Evolutionary conservation across 2,888 invertebrate species (phyloP).

Genomic region (Tetragonula carbonaria): DNA sequence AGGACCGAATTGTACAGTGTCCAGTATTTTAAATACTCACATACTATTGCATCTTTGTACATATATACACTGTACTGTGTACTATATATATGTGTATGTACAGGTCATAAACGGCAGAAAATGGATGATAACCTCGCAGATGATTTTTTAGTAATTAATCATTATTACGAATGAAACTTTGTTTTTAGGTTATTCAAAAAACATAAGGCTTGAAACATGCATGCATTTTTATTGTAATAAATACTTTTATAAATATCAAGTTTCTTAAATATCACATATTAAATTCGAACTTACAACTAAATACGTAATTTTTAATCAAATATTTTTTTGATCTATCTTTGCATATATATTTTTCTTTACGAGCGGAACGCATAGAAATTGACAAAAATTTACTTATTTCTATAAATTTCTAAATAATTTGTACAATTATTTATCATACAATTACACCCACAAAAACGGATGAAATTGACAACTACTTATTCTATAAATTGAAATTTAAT

Average conservation of each 20-base stretch:
- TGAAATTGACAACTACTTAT: slow-evolving; percentile 16
- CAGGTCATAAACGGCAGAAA: background rate
- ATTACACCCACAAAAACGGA: slow-evolving; percentile 14
- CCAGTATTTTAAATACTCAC: background rate
- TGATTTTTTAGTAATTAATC: background rate
- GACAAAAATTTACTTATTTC: slow-evolving; percentile 9
- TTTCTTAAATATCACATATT: slow-evolving; percentile 21
- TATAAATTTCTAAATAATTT: slow-evolving; percentile 37
- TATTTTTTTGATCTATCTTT: slow-evolving; percentile 34
- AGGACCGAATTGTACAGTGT: background rate
- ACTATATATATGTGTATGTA: background rate
- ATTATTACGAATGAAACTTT: background rate
- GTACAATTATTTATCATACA: slow-evolving; percentile 31
- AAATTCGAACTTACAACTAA: slow-evolving; percentile 10
- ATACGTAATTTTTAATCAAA: slow-evolving; percentile 6
- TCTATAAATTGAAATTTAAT: slow-evolving; percentile 23
- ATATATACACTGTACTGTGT: background rate
- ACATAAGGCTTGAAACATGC: background rate
- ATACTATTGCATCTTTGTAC: background rate
- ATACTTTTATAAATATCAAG: slow-evolving; percentile 25
- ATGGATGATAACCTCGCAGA: background rate
- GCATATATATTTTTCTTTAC: slow-evolving; percentile 8
- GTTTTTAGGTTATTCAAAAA: background rate
- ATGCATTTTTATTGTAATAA: slow-evolving; percentile 30
- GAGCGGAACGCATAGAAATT: slow-evolving; percentile 10